Evolutionary conservation across 64 coral and sea anemone species (phyloP).

Genomic region (Montipora capricornis): DNA sequence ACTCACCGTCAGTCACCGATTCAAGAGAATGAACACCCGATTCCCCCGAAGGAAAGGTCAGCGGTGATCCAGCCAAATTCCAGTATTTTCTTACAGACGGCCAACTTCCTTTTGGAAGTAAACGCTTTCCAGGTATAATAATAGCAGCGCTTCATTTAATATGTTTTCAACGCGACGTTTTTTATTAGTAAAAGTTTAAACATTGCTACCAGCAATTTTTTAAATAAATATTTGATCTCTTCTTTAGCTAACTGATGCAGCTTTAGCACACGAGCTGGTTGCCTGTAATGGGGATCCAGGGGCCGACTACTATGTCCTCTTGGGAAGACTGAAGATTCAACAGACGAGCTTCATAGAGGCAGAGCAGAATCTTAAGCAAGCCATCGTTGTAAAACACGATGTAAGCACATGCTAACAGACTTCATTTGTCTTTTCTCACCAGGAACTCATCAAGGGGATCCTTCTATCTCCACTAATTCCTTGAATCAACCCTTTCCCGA

Average conservation of each 20-base stretch:
- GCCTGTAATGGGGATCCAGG: conserved; percentile 74
- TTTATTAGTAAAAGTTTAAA: no score
- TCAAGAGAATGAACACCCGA: conserved; percentile 5
- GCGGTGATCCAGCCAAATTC: conserved; percentile 47
- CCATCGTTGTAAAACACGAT: conserved; percentile 86
- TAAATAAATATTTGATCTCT: background rate
- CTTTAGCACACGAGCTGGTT: conserved; percentile 93
- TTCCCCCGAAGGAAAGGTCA: conserved; percentile 7
- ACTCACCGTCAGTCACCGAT: conserved; percentile 24
- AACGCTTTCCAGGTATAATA: conserved; percentile 83
- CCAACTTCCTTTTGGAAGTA: conserved; percentile 89
- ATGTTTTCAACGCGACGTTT: background rate
- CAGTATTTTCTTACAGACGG: conserved; percentile 93
- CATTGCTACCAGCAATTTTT: no score
- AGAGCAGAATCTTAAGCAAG: conserved; percentile 91
- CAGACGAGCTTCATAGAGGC: conserved; percentile 78
- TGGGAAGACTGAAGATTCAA: conserved; percentile 87
- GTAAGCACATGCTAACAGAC: conserved; percentile 17
- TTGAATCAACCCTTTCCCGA: no score
- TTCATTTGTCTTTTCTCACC: background rate
- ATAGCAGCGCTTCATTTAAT: background rate
- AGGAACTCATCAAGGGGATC: no score
- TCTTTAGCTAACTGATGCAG: conserved; percentile 87
- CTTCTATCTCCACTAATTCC: no score
- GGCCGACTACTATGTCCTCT: conserved; percentile 71